Evolutionary conservation across 2,797 vertebrate genomes (phyloP), one percentile per base, ranked within the genome.

Genomic region (Sebastolobus alascanus): DNA sequence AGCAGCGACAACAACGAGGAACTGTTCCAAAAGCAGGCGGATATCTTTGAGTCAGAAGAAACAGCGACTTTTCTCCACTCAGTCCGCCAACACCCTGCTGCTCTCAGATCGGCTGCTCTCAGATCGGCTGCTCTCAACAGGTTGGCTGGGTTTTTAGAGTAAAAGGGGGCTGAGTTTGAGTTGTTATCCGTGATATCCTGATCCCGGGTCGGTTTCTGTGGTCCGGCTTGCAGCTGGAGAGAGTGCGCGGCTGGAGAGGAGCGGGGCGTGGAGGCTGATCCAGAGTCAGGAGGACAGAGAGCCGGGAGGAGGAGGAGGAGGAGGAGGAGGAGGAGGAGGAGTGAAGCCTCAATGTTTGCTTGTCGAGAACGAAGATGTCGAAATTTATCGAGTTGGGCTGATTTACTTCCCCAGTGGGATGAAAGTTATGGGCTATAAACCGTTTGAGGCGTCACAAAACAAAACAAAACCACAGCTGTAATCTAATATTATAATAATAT

Each of bases 71-170:
- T 25, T 38, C 75, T 68, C 66, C 73, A 11, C 81, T 2, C 66
- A 14, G 63, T 55, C 68, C 75, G 88, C 85, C 93, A 82, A 95
- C 93, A 93, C 94, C 93, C 92, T 64, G 74, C 75, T 85, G 38
- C 38, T 13, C 25, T 25, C 25, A 25, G 25, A 25, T 25, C 25
- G 25, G 25, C 54, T 65, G 63, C 38, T 14, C 67, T 68, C 69
- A 20, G 11, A 68, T 5, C 83, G 2, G 75, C 12, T 40, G 83
- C 88, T 50, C 90, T 76, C 93, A 87, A 95, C 95, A 95, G 93
- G 95, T 96, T 87, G 89, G 85, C 64, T 83, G 8, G 73, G 22
- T 80, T 86, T 87, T 66, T 9, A 50, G 18, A 11, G 54, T 31
- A 87, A 65, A 88, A 75, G 83, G 18, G 91, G 92, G 84, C 77